Conservation (phyloP, 2,113 vertebrate species). For the Cyanoramphus novaezelandiae region DNA sequence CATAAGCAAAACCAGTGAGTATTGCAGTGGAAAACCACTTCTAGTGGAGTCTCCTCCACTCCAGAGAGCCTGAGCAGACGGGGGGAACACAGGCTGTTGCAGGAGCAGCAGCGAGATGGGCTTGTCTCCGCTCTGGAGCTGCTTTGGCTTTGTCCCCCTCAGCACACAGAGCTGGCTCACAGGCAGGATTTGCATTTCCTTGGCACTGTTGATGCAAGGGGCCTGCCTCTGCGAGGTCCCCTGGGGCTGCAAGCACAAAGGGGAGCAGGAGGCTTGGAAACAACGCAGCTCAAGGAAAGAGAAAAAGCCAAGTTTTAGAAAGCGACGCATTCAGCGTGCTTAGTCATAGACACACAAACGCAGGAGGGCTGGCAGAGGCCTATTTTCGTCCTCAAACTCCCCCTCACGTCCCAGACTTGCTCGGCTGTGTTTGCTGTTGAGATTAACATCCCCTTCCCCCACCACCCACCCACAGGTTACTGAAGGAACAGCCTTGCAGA, state of each 20-base stretch:
- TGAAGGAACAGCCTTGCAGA: conserved; percentile 50
- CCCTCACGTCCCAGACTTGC: conserved; percentile 32
- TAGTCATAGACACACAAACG: neutral
- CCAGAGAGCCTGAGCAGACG: neutral
- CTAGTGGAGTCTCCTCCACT: neutral
- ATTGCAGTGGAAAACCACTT: neutral
- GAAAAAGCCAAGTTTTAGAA: conserved; percentile 18
- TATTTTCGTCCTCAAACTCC: conserved; percentile 55
- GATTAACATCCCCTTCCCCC: conserved; percentile 58
- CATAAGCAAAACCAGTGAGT: neutral
- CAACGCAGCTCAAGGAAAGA: neutral
- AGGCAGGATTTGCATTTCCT: neutral
- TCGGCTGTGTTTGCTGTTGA: conserved; percentile 42
- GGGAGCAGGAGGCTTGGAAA: conserved; percentile 13
- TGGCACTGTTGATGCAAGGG: neutral
- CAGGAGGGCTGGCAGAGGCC: conserved; percentile 31
- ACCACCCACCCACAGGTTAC: conserved; percentile 20
- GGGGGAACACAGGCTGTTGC: neutral
- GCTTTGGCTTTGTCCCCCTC: neutral
- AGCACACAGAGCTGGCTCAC: neutral
- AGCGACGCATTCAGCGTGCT: neutral
- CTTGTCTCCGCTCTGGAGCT: neutral
- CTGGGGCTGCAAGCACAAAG: conserved; percentile 4
- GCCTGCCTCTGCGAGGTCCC: neutral
- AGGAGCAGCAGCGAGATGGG: neutral